Conservation (phyloP, 2,888 invertebrate genomes). For the Drosophila villosipedis region DNA sequence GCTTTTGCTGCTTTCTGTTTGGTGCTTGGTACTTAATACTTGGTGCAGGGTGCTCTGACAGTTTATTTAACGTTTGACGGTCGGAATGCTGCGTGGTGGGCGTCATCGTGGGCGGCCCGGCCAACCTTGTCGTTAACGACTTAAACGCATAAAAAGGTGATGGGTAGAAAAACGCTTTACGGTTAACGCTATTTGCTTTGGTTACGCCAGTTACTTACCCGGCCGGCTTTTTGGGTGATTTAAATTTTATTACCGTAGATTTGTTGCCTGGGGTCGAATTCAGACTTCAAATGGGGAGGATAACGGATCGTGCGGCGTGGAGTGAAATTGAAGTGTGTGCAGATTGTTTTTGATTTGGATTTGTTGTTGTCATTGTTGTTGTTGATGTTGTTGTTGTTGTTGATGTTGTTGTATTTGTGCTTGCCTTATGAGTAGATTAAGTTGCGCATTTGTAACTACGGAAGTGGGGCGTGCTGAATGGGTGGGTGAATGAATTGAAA, state of each 20-base stretch:
- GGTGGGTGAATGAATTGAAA: constrained; percentile 32
- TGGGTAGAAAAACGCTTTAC: constrained; percentile 53
- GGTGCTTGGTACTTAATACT: constrained; percentile 9
- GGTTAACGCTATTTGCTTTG: constrained; percentile 43
- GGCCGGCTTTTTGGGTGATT: constrained; percentile 72
- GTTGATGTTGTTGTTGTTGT: neutral
- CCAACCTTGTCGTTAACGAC: constrained; percentile 69
- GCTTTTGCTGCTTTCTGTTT: neutral
- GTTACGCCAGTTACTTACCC: constrained; percentile 47
- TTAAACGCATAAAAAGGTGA: constrained; percentile 52
- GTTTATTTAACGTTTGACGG: constrained; percentile 60
- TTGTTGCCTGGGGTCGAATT: constrained; percentile 54
- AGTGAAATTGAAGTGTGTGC: constrained; percentile 71
- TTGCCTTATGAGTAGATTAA: constrained; percentile 58
- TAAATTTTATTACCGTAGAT: constrained; percentile 82
- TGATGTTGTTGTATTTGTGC: neutral
- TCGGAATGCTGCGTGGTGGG: constrained; percentile 43
- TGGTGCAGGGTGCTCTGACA: constrained; percentile 25
- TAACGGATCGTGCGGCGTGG: constrained; percentile 28
- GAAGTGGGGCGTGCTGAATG: neutral
- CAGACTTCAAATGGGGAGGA: constrained; percentile 18
- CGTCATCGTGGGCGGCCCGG: constrained; percentile 51
- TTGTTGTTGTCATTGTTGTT: neutral
- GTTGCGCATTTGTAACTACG: constrained; percentile 64
- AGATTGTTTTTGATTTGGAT: constrained; percentile 63